Evolutionary conservation across 2,113 vertebrate species (phyloP), one percentile per base, ranked within the genome.

Genomic region (Hydrolagus affinis): DNA sequence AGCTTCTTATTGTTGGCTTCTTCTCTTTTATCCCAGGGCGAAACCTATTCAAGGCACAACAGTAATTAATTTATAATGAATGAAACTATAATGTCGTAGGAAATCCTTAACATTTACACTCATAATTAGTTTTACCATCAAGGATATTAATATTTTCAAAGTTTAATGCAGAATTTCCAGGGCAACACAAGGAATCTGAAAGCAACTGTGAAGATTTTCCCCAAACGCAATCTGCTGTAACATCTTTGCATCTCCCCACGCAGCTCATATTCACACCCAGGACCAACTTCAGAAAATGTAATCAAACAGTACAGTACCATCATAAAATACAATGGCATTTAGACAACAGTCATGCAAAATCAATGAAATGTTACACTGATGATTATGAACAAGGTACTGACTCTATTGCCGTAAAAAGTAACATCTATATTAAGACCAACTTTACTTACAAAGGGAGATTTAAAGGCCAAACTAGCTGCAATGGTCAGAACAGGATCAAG

Each of bases 1-100:
- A 94, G 68, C 91, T 99, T 99, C 91, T 95, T 97, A 88, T 95
- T 94, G 88, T 96, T 98, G 70, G 97, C 97, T 88, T 97, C 96
- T 85, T 98, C 96, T 86, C 95, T 94, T 89, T 96, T 98, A 92
- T 98, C 96, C 97, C 97, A 99, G 0, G 98, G 97, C 89, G 97
- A 96, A 75, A 96, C 94, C 96, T 96, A 30, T 87, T 15, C 6
- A 28, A 0, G 21, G 25, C 21, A 70, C 69, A 60, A n/a, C 77
- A 59, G 44, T 44, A 44, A 68, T 68, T 8, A 72, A 70, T 15
- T 72, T 11, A 68, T 57, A 72, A 44, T 19, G 28, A 28, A 57
- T 11, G 7, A 72, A 70, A 85, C 15, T 30, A 68, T 21, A 25
- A 72, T 72, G 14, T 85, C 14, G 32, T 44, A 73, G 70, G 8